Base-by-base conservation (phyloP, 1,140 invertebrate species). In the Nymphalis io region DNA sequence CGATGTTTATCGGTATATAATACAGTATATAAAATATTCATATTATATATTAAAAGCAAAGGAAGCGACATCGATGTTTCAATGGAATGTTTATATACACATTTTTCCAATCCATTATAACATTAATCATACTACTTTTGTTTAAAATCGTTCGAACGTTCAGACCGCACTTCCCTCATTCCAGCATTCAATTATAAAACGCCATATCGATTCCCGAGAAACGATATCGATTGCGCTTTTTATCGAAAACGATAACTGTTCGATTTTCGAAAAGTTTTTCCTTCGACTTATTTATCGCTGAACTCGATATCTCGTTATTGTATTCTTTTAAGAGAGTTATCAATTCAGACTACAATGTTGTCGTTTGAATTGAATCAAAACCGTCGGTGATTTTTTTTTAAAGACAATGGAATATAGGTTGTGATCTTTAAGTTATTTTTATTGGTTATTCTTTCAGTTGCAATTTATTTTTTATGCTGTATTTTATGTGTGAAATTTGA, bases 271-370 rank as follows among this genome's bases (percentile, higher is more conserved):
- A 2, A 33, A 33, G 27, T 33, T 33, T 33, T 33, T 46, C n/a
- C n/a, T 57, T 15, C 38, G 20, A 18, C 44, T 69, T 69, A 69
- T 69, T 69, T 69, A 69, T 69, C 53, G n/a, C 18, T 57, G 40
- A 42, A 33, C 39, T 27, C 38, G 63, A 65, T 65, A 27, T n/a
- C 60, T 57, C 21, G 60, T 59, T 69, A 58, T 62, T 62, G 48
- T 33, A 33, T 33, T 62, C 51, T 69, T 58, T 20, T 46, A n/a
- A 46, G n/a, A 69, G 66, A 68, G 60, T 62, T 68, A 69, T 68
- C 51, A 38, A 23, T 18, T 53, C 27, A 33, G 27, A 4, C 27
- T 33, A 8, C 27, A 33, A 13, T 53, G 20, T 48, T 48, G n/a
- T 18, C 16, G n/a, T 53, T 16, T 53, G 48, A 12, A 10, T 53